A percentile compares a stretch with the other conserved stretches of the same genome.
Conservation (phyloP, 2,113 vertebrate genomes). For the Callospermophilus lateralis region DNA sequence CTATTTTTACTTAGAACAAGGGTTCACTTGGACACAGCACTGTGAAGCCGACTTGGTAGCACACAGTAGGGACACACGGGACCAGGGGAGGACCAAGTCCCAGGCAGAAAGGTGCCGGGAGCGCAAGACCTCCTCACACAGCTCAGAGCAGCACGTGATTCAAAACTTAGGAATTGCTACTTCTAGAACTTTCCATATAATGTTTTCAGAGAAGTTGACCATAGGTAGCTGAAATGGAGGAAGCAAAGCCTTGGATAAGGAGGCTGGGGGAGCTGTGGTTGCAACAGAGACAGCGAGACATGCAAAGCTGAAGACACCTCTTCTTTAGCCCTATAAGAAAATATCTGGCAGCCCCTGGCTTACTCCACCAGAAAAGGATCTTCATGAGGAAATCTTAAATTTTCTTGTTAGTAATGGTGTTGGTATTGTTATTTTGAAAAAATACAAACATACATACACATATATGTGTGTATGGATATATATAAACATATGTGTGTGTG, state of each 20-base stretch:
- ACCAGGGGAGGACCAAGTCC: neutral
- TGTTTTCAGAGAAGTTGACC: neutral
- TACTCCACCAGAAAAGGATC: neutral
- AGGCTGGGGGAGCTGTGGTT: rapidly evolving
- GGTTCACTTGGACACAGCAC: neutral
- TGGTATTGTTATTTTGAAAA: neutral
- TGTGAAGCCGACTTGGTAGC: no score
- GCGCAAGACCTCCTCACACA: neutral
- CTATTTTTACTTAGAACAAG: neutral
- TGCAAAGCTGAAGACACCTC: no score
- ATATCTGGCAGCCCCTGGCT: neutral
- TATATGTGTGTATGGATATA: neutral
- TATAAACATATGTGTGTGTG: no score
- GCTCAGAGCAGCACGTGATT: neutral
- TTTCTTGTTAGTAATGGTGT: neutral
- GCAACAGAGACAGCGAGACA: rapidly evolving
- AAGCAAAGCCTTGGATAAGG: neutral
- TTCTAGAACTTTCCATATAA: neutral
- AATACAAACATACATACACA: neutral
- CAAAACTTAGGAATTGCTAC: neutral
- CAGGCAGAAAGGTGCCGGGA: neutral
- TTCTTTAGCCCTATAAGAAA: neutral
- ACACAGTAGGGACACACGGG: rapidly evolving
- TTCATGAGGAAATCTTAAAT: neutral
- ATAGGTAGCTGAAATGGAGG: neutral